These are phyloP conservation scores for Brachynemurus nebulosus DNA, from an alignment of 2,888 invertebrate species.

Conservation along the genomic window DNA sequence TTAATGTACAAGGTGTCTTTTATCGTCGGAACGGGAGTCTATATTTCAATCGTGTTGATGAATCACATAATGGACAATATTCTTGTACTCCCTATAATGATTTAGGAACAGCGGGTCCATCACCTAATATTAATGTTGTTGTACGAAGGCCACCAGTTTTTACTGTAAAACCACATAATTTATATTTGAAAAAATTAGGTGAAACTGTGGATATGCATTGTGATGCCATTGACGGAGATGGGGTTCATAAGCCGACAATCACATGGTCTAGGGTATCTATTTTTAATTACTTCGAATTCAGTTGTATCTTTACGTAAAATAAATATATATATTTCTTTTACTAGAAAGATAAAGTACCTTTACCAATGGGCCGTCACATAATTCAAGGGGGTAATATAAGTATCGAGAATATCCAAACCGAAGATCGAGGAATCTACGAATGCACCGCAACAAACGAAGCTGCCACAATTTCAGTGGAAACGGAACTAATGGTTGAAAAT, in stretches of 20 bases:
- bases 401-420: slow-evolving; percentile 63
- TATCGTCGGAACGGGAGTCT: slow-evolving; percentile 7
- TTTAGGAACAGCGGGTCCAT: slow-evolving; percentile 73
- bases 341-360: slow-evolving; percentile 57
- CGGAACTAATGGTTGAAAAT: slow-evolving; percentile 71
- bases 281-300: not conserved
- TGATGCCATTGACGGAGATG: slow-evolving; percentile 56
- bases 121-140: slow-evolving; percentile 68
- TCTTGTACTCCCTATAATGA: slow-evolving; percentile 86
- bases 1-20: slow-evolving; percentile 49
- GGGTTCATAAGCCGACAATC: slow-evolving; percentile 47
- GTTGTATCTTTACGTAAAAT: too few relatives aligned
- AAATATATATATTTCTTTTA: not conserved
- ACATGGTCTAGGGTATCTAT: slow-evolving; percentile 48
- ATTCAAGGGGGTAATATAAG: slow-evolving; percentile 69
- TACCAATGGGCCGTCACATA: slow-evolving; percentile 52
- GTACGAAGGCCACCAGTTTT: slow-evolving; percentile 79
- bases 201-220: slow-evolving; percentile 73
- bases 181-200: slow-evolving; percentile 71
- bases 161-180: slow-evolving; percentile 61
- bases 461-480: slow-evolving; percentile 65
- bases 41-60: slow-evolving; percentile 50
- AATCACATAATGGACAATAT: slow-evolving; percentile 75
- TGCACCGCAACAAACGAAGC: slow-evolving; percentile 79
- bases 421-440: slow-evolving; percentile 76